Base-by-base conservation (phyloP, 2,113 vertebrate genomes). In the Carlito syrichta region DNA sequence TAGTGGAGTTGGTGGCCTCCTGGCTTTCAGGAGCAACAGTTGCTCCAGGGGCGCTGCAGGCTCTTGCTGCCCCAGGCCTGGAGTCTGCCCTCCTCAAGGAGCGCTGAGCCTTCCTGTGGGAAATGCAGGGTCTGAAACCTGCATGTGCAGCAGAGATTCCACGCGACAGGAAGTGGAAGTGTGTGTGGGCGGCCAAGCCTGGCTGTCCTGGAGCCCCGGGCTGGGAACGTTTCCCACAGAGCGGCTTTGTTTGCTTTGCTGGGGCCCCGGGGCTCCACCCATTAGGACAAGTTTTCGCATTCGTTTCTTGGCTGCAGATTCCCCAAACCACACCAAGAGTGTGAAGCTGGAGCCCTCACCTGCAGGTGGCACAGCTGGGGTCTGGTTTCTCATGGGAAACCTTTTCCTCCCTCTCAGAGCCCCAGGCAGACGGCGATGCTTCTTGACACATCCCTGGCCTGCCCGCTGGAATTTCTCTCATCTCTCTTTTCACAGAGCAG, bases 351-450 rank as follows among this genome's bases (percentile, higher is more conserved):
- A 96, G 60, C 43, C 50, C 45, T 89, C 38, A 50, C 38, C 14
- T 8, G 35, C 81, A 85, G 92, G 88, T 62, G 88, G 94, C 23
- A 20, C 48, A 19, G 66, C 50, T 40, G 81, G 96, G 95, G 83
- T 97, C 94, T 77, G 58, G 71, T 90, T 98, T 98, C 97, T 96
- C 95, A 79, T 78, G 94, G 95, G 95, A 97, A 97, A 86, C 27
- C 60, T 17, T 66, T 38, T 77, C 50, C 54, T 48, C 63, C 52
- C 58, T 4, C 82, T 85, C 38, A 48, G 84, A 86, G 91, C 91
- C 62, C 32, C 85, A 68, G 93, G 94, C 84, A 52, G 93, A 74
- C 63, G 93, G 56, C 81, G 78, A 25, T 66, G 48, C 56, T 86
- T 56, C 69, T 50, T 68, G 88, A 71, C 88, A 56, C 77, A 66